Conservation (phyloP, 37 sponge, comb jelly and placozoan genomes). For the Halisarca cf. caerulea region DNA sequence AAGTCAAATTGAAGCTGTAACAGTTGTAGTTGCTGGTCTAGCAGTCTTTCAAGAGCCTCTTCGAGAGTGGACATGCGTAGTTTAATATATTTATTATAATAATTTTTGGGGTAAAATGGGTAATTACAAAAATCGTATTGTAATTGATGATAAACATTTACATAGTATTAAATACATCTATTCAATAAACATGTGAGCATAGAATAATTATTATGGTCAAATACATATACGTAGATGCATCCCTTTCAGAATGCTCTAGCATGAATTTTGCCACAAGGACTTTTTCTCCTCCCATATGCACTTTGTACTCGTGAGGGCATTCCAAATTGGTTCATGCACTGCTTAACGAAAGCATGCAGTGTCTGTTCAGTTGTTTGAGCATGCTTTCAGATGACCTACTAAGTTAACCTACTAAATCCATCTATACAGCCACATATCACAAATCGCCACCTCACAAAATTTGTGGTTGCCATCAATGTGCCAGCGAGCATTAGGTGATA, state of each 20-base stretch:
- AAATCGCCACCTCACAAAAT: constrained; percentile 61
- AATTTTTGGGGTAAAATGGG: too few relatives aligned
- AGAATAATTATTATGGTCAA: too few relatives aligned
- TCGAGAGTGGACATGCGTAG: too few relatives aligned
- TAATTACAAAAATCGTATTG: too few relatives aligned
- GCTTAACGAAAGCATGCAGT: constrained; percentile 56
- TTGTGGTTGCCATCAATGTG: constrained; percentile 77
- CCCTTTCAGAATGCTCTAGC: constrained; percentile 70
- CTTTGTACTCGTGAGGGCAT: constrained; percentile 64
- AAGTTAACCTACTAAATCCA: constrained; percentile 72
- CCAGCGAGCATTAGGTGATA: constrained; percentile 71
- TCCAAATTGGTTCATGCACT: constrained; percentile 53
- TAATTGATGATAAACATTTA: too few relatives aligned
- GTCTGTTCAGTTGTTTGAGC: constrained; percentile 56
- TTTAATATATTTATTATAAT: too few relatives aligned
- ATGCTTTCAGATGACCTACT: constrained; percentile 36
- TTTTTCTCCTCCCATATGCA: constrained; percentile 74
- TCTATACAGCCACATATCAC: constrained; percentile 68
- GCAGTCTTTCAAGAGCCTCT: too few relatives aligned
- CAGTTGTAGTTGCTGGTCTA: too few relatives aligned
- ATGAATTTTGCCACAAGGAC: constrained; percentile 51
- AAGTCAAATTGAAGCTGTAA: too few relatives aligned
- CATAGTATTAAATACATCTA: too few relatives aligned
- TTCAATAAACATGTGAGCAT: too few relatives aligned
- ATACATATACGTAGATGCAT: constrained; percentile 43